phyloP scores from a whole-genome alignment of 2,113 vertebrate species.

The Serinus canaria region DNA sequence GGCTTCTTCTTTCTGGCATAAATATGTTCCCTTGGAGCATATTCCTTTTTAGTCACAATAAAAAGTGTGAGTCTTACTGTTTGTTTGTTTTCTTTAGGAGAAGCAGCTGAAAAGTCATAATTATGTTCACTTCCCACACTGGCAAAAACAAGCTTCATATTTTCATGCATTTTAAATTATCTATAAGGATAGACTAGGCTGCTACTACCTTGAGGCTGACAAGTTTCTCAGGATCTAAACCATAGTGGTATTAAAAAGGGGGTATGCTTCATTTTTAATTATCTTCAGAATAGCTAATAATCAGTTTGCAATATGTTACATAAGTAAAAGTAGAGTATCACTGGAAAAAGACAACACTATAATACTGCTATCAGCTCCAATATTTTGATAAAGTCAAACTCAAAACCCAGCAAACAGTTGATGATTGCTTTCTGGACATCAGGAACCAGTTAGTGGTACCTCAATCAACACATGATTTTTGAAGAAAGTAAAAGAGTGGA shows the following conservation, averaged over 20 bases:
- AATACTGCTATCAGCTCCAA: background rate
- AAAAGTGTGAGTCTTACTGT: slow-evolving; percentile 17
- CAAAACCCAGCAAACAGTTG: background rate
- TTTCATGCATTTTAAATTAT: slow-evolving; percentile 45
- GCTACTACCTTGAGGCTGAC: slow-evolving; percentile 4
- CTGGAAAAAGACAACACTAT: background rate
- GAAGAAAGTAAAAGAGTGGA: background rate
- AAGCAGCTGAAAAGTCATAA: slow-evolving; percentile 68
- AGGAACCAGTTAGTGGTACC: background rate
- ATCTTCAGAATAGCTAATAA: background rate
- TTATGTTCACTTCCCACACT: slow-evolving; percentile 46
- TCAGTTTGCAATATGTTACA: background rate
- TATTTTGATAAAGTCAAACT: background rate
- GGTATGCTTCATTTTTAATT: background rate
- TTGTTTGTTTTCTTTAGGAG: slow-evolving; percentile 50
- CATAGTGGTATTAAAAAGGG: slow-evolving; percentile 2
- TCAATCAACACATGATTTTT: background rate
- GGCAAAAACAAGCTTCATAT: slow-evolving; percentile 47
- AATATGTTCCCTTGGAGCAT: slow-evolving; percentile 54
- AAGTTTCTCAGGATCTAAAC: slow-evolving; percentile 35
- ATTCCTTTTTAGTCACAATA: slow-evolving; percentile 43
- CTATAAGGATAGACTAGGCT: background rate
- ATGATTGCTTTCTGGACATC: background rate
- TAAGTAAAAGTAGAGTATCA: background rate
- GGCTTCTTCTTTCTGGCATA: slow-evolving; percentile 25